phyloP scores from a whole-genome alignment of 1,140 invertebrate genomes.

The Aphidius ervi region DNA sequence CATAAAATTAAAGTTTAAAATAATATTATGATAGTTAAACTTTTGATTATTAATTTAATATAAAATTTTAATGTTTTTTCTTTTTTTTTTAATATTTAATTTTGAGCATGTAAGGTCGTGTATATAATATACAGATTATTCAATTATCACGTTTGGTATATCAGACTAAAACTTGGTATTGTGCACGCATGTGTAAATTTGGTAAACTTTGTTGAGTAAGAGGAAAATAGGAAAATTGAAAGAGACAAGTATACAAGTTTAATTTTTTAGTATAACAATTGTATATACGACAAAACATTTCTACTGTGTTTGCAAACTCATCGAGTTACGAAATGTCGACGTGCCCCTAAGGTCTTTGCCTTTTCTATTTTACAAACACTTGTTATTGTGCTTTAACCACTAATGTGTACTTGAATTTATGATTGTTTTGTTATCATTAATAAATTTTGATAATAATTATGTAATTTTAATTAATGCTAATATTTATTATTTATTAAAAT shows the following conservation, averaged over 20 bases:
- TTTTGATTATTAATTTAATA: not conserved
- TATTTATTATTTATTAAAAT: too few species aligned
- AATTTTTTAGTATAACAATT: not conserved
- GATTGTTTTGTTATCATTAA: too few species aligned
- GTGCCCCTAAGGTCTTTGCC: slow-evolving; percentile 1
- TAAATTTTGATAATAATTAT: too few species aligned
- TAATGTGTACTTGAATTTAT: too few species aligned
- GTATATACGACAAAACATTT: not conserved
- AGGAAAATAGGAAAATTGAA: not conserved
- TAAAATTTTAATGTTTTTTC: not conserved
- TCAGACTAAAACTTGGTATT: not conserved
- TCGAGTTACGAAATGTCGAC: slow-evolving; percentile 4
- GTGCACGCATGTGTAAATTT: slow-evolving; percentile 2
- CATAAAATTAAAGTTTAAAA: not conserved
- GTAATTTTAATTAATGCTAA: too few species aligned
- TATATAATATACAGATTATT: slow-evolving; percentile 7
- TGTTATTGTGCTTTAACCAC: too few species aligned
- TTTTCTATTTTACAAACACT: not conserved
- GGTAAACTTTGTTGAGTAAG: not conserved
- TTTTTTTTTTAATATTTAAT: not conserved
- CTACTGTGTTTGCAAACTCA: slow-evolving; percentile 6
- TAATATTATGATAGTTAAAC: not conserved
- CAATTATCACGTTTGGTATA: slow-evolving; percentile 13
- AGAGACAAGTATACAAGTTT: slow-evolving; percentile 1
- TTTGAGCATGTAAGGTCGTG: not conserved